Conservation (phyloP, 1,140 invertebrate genomes). For the Pachypsylla venusta region DNA sequence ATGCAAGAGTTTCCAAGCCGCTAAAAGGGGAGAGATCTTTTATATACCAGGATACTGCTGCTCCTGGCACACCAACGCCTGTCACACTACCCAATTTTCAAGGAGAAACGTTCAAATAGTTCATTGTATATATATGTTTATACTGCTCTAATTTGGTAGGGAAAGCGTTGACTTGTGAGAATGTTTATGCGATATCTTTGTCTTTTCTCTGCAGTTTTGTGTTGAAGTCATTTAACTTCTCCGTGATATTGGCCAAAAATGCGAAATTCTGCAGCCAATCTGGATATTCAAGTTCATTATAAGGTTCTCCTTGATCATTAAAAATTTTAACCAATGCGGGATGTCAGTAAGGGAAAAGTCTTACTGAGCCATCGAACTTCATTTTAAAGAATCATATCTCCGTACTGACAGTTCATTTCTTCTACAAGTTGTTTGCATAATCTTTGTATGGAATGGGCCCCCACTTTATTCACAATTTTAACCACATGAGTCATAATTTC, state of each 20-base stretch:
- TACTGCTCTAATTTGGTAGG: too few species aligned
- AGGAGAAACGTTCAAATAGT: constrained; percentile 68
- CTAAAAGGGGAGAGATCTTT: constrained; percentile 62
- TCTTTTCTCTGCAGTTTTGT: too few species aligned
- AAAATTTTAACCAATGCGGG: too few species aligned
- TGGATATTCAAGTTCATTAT: too few species aligned
- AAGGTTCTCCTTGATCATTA: too few species aligned
- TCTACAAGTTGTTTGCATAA: background rate
- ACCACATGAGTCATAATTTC: background rate
- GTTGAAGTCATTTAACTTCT: too few species aligned
- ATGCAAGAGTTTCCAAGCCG: constrained; percentile 73
- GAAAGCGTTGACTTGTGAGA: too few species aligned
- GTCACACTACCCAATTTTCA: constrained; percentile 68
- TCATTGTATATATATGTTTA: constrained; percentile 76
- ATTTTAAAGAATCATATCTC: background rate
- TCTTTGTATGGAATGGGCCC: background rate
- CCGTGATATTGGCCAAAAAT: too few species aligned
- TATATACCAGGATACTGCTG: constrained; percentile 47
- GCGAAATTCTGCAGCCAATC: too few species aligned
- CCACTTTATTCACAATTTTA: background rate
- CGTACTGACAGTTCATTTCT: background rate
- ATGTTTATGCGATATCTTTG: too few species aligned
- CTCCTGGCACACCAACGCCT: constrained; percentile 53
- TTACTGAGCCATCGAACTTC: background rate
- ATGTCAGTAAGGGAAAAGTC: too few species aligned